Evolutionary conservation across 2,888 invertebrate species (phyloP).

Genomic region (Dusona sp.): DNA sequence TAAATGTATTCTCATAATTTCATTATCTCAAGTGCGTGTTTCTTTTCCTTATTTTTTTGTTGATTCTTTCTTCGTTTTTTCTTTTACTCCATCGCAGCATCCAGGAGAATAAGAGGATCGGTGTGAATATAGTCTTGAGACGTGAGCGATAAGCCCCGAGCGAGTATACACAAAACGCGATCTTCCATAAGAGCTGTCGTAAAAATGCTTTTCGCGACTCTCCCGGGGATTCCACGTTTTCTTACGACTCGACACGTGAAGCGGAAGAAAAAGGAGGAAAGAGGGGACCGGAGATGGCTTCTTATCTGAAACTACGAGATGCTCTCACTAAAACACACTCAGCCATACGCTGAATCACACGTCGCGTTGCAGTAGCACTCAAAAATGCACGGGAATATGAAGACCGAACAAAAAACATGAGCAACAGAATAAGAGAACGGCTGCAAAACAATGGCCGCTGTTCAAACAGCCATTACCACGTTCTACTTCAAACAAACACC

Average conservation of each 20-base stretch:
- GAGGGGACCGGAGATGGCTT: constrained; percentile 1
- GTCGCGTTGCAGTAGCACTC: constrained; percentile 62
- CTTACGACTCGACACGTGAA: constrained; percentile 64
- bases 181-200: constrained; percentile 73
- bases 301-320: constrained; percentile 71
- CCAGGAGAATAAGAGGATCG: not conserved
- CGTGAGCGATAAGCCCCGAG: constrained; percentile 50
- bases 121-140: constrained; percentile 49
- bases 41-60: not conserved
- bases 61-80: not conserved
- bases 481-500: constrained; percentile 77
- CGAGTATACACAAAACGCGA: constrained; percentile 58
- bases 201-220: constrained; percentile 80
- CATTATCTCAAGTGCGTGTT: constrained; percentile 63
- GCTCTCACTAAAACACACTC: constrained; percentile 58
- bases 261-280: not conserved
- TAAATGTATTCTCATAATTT: constrained; percentile 68
- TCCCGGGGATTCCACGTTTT: constrained; percentile 52
- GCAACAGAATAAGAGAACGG: constrained; percentile 30
- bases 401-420: constrained; percentile 23
- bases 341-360: constrained; percentile 31
- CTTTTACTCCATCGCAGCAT: not conserved
- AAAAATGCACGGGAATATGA: constrained; percentile 53
- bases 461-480: constrained; percentile 74
- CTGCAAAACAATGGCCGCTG: constrained; percentile 78